Evolutionary conservation across 2,888 invertebrate species (phyloP), one percentile per base, ranked within the genome.

Genomic region (Xylocampa areola): DNA sequence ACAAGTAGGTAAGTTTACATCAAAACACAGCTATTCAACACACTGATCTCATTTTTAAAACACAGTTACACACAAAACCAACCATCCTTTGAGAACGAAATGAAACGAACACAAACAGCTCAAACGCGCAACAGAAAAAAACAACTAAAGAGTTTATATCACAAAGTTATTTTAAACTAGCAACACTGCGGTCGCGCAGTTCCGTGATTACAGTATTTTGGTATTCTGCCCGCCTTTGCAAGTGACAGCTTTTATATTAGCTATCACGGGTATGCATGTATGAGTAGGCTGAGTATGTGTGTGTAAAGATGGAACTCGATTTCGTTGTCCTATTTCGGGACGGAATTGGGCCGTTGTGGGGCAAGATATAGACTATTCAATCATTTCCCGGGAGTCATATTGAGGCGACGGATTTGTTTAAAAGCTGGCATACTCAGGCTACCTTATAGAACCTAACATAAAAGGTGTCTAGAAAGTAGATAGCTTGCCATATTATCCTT

Each of bases 161-260:
- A 64, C 41, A 53, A 68, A 47, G 29, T 43, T 47, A 64, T 64
- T 63, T 53, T 43, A 47, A 54, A 17, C 16, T 37, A 19, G 63
- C 68, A 25, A 43, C 47, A 53, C 43, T 32, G 55, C 41, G 68
- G 69, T 51, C 49, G 35, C 35, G 33, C 48, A 25, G 41, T 41
- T 33, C 30, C 59, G 30, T 58, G 45, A 58, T 70, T 58, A 70
- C 66, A 37, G 41, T 47, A 37, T 49, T 69, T 70, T 52, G 41
- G 70, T 73, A 65, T 73, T 73, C 74, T 23, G 43, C 49, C 30
- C 54, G 60, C 40, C 48, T 54, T 39, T 73, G 74, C 16, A 52
- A 19, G 19, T 70, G 74, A 70, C 70, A 73, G 70, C 53, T 73
- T 64, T 59, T 69, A 55, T 70, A 70, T 70, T 73, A 70, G 66